These are phyloP conservation scores for Aythya fuligula DNA, from an alignment of 2,797 vertebrate genomes.

Conservation along the genomic window DNA sequence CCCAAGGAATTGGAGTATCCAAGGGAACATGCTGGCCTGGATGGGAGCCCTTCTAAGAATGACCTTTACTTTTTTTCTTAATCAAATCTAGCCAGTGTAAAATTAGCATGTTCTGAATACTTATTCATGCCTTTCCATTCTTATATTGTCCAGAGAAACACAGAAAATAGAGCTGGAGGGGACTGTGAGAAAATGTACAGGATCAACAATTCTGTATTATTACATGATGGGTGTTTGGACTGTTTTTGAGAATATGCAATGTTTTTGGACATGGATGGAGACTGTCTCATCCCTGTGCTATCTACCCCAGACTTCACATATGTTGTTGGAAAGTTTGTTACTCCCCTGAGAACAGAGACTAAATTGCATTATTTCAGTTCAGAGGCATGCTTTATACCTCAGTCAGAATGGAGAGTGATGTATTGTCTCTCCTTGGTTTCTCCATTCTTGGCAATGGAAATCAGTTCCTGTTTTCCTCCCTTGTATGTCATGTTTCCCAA, in stretches of 20 bases:
- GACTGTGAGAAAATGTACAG: neutral
- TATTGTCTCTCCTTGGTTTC: neutral
- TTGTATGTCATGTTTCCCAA: neutral
- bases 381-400: neutral
- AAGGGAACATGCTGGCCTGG: neutral
- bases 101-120: neutral
- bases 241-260: neutral
- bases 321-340: neutral
- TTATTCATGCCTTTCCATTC: neutral
- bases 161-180: neutral
- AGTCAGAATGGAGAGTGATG: neutral
- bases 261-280: neutral
- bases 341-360: neutral
- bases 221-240: neutral
- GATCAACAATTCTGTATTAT: neutral
- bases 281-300: neutral
- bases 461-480: neutral
- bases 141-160: neutral
- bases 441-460: neutral
- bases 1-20: neutral
- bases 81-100: neutral
- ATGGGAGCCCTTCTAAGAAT: neutral
- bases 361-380: neutral
- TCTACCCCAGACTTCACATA: neutral
- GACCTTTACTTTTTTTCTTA: neutral